Conservation (phyloP, 2,888 invertebrate species). For the Diloba caeruleocephala region DNA sequence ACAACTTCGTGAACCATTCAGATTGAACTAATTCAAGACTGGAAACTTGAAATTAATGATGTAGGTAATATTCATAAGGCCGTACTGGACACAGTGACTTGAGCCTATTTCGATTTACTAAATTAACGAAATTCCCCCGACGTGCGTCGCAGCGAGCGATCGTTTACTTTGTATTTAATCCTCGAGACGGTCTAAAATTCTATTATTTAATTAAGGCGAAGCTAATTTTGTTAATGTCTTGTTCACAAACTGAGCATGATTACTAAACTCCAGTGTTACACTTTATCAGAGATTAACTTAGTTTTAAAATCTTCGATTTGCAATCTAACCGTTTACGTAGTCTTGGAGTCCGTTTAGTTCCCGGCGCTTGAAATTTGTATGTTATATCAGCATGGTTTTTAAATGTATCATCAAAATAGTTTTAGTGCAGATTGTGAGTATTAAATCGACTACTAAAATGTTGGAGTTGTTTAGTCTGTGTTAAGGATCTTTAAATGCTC, state of each 20-base stretch:
- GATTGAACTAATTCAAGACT: not conserved
- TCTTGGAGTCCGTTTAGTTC: no score
- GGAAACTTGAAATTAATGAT: conserved; percentile 9
- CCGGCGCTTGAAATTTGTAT: no score
- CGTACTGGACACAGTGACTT: not conserved
- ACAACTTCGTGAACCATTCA: not conserved
- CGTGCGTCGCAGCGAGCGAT: not conserved
- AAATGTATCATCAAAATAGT: no score
- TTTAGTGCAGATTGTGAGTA: no score
- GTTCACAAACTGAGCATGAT: conserved; percentile 18
- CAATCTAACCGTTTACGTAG: no score
- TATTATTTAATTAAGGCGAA: conserved; percentile 19
- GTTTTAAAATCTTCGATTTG: no score
- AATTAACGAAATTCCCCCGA: conserved; percentile 3
- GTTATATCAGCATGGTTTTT: no score
- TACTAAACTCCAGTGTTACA: conserved; percentile 8
- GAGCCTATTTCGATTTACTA: conserved; percentile 3
- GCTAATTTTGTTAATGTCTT: conserved; percentile 11
- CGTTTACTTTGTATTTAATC: conserved; percentile 1
- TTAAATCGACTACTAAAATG: no score
- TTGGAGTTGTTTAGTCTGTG: no score
- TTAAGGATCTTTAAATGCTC: no score
- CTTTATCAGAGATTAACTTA: conserved; percentile 4
- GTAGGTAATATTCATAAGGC: conserved; percentile 12
- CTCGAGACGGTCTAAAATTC: conserved; percentile 4